phyloP scores from a whole-genome alignment of 2,888 invertebrate species.

The Apamea sordens region DNA sequence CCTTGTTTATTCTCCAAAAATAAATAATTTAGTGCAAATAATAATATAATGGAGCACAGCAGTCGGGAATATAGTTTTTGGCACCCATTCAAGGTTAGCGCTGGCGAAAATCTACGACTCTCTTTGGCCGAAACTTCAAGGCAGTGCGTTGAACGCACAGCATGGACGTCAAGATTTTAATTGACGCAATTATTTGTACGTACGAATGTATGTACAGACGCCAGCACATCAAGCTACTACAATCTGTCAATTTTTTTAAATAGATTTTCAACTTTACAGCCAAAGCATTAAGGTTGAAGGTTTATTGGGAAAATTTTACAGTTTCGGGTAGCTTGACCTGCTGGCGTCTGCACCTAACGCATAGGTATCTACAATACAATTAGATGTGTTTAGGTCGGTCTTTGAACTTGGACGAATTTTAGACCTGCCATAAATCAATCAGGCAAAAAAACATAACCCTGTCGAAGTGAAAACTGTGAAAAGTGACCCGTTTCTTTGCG shows the following conservation, averaged over 20 bases:
- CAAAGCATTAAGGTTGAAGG: too few relatives aligned
- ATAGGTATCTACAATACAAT: slow-evolving; percentile 1
- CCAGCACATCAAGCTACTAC: too few relatives aligned
- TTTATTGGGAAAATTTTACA: too few relatives aligned
- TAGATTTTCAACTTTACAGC: too few relatives aligned
- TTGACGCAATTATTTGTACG: slow-evolving; percentile 75
- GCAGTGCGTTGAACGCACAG: slow-evolving; percentile 79
- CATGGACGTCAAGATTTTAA: slow-evolving; percentile 78
- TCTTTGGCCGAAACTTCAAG: slow-evolving; percentile 83
- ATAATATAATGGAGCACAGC: slow-evolving; percentile 75
- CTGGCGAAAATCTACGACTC: slow-evolving; percentile 86
- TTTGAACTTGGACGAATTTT: slow-evolving; percentile 25
- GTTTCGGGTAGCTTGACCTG: too few relatives aligned
- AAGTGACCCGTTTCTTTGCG: neutral
- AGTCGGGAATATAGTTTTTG: slow-evolving; percentile 80
- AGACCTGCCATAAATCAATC: too few relatives aligned
- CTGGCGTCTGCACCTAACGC: neutral
- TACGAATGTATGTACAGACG: neutral
- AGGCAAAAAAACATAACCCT: neutral
- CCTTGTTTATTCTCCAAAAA: slow-evolving; percentile 77
- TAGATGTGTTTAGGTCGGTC: slow-evolving; percentile 4
- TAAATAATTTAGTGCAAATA: slow-evolving; percentile 76
- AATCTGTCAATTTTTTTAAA: too few relatives aligned
- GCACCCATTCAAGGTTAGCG: slow-evolving; percentile 88
- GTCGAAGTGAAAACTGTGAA: too few relatives aligned